Conservation (phyloP, 2,888 invertebrate species). For the Nezara viridula region DNA sequence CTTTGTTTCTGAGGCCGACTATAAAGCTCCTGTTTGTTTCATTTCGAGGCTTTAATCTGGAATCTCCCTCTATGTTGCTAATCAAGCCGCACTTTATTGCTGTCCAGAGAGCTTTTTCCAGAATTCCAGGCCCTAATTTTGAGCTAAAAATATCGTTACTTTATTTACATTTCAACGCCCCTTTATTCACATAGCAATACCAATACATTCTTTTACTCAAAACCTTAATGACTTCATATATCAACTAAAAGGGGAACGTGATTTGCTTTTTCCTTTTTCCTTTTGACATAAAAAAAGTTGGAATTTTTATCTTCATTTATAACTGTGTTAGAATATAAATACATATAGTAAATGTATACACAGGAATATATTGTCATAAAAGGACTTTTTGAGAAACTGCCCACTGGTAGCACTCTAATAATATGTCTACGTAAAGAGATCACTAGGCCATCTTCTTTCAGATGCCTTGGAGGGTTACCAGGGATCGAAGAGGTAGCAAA, state of each 20-base stretch:
- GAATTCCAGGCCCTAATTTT: background rate
- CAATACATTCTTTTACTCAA: background rate
- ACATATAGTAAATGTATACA: no score
- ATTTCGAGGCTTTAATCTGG: conserved; percentile 24
- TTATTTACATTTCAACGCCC: background rate
- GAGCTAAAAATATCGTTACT: background rate
- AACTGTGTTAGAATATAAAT: no score
- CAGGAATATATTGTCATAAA: no score
- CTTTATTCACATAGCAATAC: background rate
- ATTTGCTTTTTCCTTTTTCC: no score
- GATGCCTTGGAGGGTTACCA: no score
- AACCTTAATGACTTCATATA: background rate
- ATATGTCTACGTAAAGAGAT: no score
- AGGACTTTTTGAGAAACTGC: no score
- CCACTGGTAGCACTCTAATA: no score
- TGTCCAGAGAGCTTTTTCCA: background rate
- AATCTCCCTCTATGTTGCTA: background rate
- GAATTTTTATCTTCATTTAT: no score
- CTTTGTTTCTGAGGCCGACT: background rate
- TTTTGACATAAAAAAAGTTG: no score
- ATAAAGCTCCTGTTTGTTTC: background rate
- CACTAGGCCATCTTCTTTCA: no score
- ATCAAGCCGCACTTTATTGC: background rate
- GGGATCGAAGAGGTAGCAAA: no score
- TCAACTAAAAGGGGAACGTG: background rate